Evolutionary conservation across 2,113 vertebrate species (phyloP), one percentile per base, ranked within the genome.

Genomic region (Seriola aureovittata): DNA sequence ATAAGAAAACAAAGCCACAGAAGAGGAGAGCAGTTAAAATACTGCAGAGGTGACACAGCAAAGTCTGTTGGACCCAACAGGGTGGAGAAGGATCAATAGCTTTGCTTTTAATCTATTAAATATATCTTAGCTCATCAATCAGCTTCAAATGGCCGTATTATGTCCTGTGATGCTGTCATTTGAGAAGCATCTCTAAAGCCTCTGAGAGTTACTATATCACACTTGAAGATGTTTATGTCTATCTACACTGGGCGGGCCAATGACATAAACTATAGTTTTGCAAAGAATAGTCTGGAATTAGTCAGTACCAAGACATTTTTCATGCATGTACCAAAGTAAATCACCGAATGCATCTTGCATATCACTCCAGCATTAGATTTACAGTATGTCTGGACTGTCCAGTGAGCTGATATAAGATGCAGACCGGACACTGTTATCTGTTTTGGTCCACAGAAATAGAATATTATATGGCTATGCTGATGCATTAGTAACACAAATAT

Each of bases 71-170:
- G 59, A 42, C 9, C 12, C 36, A n/a, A 67, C 34, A 23, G 32
- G 32, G 8, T 34, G 14, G 55, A 69, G 32, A 71, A 74, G 21
- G 17, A 12, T 85, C 71, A 70, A 65, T 34, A 64, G 6, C 64
- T 66, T 48, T 40, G 25, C 54, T 21, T 55, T 62, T 70, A 54
- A 75, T 55, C 12, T 59, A 67, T 72, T 17, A 66, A 66, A 71
- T 66, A 36, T 42, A 60, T 50, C 65, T 75, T 44, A 66, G 40
- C 8, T 73, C 9, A 29, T 1, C 11, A 19, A 46, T 38, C 36
- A 65, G 23, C 42, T 42, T 72, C 32, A 62, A 64, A 68, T 32
- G 25, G 52, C 42, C 7, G 19, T 12, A 16, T 29, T 13, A 9
- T 44, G 10, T 66, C 2, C 8, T 48, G 50, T 52, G 19, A 21